Evolutionary conservation across 1,140 invertebrate species (phyloP).

Genomic region (Tetramorium simillimum): DNA sequence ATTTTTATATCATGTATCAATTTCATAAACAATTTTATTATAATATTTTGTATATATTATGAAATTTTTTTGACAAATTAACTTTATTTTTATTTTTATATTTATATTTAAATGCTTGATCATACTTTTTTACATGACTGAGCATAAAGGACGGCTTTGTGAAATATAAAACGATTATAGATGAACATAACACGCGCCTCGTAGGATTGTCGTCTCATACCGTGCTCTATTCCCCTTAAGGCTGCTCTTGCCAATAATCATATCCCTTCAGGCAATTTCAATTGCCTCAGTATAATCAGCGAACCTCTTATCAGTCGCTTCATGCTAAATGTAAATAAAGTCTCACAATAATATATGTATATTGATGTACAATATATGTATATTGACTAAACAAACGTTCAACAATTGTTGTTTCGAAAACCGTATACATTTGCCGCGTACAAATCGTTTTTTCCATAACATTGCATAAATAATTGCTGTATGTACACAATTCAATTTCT

Average conservation of each 20-base stretch:
- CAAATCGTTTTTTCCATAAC: neutral
- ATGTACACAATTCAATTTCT: neutral
- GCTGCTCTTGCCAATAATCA: constrained; percentile 25
- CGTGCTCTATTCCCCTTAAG: constrained; percentile 32
- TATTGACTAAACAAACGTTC: neutral
- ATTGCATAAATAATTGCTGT: neutral
- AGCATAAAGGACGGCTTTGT: neutral
- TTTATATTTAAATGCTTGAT: no score
- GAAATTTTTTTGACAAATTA: no score
- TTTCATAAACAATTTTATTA: no score
- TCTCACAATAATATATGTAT: neutral
- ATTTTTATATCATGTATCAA: no score
- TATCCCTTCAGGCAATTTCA: constrained; percentile 31
- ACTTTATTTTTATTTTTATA: no score
- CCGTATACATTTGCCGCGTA: neutral
- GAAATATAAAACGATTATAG: constrained; percentile 27
- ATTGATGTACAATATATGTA: neutral
- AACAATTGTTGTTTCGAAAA: neutral
- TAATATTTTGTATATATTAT: no score
- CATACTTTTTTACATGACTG: no score
- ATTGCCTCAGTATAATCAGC: constrained; percentile 15
- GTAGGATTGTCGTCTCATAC: constrained; percentile 6
- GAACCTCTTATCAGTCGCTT: neutral
- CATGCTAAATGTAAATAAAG: constrained; percentile 37
- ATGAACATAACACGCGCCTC: constrained; percentile 13